phyloP scores from a whole-genome alignment of 2,888 invertebrate genomes.

The Caenorhabditis imperialis region DNA sequence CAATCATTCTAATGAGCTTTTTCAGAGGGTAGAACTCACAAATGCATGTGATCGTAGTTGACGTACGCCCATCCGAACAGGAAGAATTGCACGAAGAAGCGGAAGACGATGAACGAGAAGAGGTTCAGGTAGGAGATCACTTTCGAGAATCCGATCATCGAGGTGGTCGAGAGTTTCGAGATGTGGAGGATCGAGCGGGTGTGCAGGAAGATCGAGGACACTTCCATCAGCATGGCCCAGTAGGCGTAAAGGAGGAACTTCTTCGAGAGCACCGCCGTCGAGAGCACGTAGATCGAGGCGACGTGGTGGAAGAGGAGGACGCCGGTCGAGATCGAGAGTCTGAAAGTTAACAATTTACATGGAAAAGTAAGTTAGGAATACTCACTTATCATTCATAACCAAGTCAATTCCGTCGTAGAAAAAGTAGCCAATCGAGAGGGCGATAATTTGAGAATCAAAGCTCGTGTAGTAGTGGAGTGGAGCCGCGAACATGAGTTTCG shows the following conservation, averaged over 20 bases:
- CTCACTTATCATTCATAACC: conserved; percentile 64
- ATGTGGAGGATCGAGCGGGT: conserved; percentile 60
- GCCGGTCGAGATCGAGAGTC: conserved; percentile 63
- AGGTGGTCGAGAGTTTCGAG: conserved; percentile 56
- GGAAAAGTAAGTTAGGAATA: too few relatives aligned
- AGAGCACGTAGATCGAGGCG: conserved; percentile 60
- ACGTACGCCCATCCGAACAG: conserved; percentile 61
- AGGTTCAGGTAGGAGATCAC: conserved; percentile 55
- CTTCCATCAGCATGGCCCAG: conserved; percentile 67
- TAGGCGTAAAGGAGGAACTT: conserved; percentile 66
- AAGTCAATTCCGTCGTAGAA: conserved; percentile 64
- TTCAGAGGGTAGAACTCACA: conserved; percentile 31
- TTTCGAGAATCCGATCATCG: conserved; percentile 60
- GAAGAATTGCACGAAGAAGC: conserved; percentile 61
- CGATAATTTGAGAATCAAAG: conserved; percentile 58
- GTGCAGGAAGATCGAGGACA: conserved; percentile 63
- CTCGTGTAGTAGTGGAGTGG: conserved; percentile 61
- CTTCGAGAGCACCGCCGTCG: conserved; percentile 56
- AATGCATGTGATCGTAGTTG: conserved; percentile 62
- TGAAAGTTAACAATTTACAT: too few relatives aligned
- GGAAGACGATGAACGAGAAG: conserved; percentile 60
- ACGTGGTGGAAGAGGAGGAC: conserved; percentile 65
- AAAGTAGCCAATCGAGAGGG: conserved; percentile 64
- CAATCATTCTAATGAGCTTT: conserved; percentile 1
- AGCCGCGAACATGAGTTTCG: conserved; percentile 61